Evolutionary conservation across 1,140 invertebrate genomes (phyloP).

Genomic region (Ganaspis sp.): DNA sequence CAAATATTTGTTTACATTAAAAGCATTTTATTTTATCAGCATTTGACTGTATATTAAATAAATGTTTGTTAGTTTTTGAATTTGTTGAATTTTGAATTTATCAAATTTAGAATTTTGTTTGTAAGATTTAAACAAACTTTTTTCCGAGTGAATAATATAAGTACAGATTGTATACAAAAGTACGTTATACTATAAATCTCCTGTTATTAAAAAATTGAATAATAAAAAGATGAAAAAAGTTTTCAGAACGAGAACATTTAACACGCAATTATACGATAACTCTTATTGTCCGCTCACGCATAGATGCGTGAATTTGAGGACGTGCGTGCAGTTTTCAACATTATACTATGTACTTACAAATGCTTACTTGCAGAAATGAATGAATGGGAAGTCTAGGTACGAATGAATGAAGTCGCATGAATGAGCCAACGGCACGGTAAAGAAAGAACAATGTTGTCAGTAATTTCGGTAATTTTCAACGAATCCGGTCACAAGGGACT

Average conservation of each 20-base stretch:
- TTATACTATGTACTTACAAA: constrained; percentile 36
- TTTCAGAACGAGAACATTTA: constrained; percentile 8
- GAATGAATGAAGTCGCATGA: constrained; percentile 34
- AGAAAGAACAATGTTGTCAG: constrained; percentile 37
- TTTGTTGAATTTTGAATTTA: no score
- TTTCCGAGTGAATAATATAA: no score
- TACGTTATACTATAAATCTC: no score
- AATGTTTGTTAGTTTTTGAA: no score
- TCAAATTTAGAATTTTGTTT: no score
- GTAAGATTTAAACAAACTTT: no score
- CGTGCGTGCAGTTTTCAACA: no score
- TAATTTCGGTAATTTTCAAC: constrained; percentile 45
- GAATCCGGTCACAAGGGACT: constrained; percentile 8
- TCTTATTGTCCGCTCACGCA: constrained; percentile 43
- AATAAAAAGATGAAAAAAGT: neutral
- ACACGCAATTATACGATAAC: constrained; percentile 38
- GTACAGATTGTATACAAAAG: no score
- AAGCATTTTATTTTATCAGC: no score
- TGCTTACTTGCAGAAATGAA: constrained; percentile 16
- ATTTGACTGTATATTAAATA: no score
- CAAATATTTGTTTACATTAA: no score
- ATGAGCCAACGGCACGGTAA: neutral
- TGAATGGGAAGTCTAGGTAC: constrained; percentile 20
- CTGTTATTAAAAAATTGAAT: no score
- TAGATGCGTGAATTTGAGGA: constrained; percentile 43